Percentiles rank a stretch among this genome's conserved stretches.
Conservation (phyloP, 2,113 vertebrate species). For the Glaucidium brasilianum region DNA sequence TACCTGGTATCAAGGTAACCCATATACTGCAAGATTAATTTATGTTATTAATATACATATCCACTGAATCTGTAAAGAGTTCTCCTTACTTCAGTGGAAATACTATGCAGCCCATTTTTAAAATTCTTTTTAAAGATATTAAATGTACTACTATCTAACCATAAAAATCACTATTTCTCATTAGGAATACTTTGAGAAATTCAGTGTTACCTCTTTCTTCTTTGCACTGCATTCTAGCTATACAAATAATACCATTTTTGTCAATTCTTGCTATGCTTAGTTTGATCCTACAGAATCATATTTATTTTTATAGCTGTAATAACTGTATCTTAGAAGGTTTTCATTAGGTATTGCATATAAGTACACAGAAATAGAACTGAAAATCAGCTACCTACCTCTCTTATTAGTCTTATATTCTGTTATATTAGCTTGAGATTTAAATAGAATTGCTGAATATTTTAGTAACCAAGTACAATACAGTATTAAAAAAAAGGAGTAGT, state of each 20-base stretch:
- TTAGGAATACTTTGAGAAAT: background rate
- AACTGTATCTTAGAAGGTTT: background rate
- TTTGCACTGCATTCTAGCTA: background rate
- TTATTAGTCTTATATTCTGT: background rate
- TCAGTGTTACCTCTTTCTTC: background rate
- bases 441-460: background rate
- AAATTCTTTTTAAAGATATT: background rate
- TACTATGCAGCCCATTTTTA: background rate
- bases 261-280: background rate
- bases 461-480: slow-evolving; percentile 40
- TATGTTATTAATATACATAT: background rate
- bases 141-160: background rate
- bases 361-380: slow-evolving; percentile 20
- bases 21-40: background rate
- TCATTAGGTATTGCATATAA: slow-evolving; percentile 22
- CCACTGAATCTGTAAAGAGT: background rate
- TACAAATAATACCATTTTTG: background rate
- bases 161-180: background rate
- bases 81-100: background rate
- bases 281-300: background rate
- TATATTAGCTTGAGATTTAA: slow-evolving; percentile 23
- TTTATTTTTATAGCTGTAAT: background rate
- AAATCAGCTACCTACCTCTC: slow-evolving; percentile 19
- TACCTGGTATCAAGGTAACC: background rate
- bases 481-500: background rate